A percentile compares a stretch with the other conserved stretches of the same genome.
Conservation (phyloP, 2,113 vertebrate genomes). For the Hemichromis elongatus region DNA sequence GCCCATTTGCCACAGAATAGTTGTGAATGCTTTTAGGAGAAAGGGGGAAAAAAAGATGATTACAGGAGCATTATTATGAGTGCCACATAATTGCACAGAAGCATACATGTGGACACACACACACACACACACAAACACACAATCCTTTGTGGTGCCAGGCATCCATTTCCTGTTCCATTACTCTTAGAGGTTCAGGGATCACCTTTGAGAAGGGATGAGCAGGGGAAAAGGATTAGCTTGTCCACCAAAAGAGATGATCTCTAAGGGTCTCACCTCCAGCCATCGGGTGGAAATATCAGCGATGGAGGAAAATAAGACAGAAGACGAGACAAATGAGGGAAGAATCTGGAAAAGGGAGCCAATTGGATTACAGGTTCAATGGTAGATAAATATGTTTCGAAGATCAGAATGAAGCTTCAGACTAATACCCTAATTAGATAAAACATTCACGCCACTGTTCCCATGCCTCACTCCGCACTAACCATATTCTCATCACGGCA, state of each 20-base stretch:
- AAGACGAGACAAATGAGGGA: neutral
- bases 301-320: neutral
- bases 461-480: neutral
- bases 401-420: slow-evolving; percentile 34
- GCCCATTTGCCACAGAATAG: neutral
- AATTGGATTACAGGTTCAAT: slow-evolving; percentile 57
- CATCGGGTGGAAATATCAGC: slow-evolving; percentile 14
- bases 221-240: slow-evolving; percentile 48
- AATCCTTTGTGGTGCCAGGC: neutral
- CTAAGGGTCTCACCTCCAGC: slow-evolving; percentile 40
- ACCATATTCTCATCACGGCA: neutral
- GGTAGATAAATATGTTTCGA: slow-evolving; percentile 54
- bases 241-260: slow-evolving; percentile 41
- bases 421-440: slow-evolving; percentile 67
- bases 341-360: neutral
- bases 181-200: slow-evolving; percentile 46
- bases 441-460: slow-evolving; percentile 7
- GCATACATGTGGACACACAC: neutral
- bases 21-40: neutral
- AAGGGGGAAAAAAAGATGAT: neutral
- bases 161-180: slow-evolving; percentile 26
- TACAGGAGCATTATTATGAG: neutral
- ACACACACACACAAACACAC: neutral
- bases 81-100: neutral
- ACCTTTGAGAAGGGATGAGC: slow-evolving; percentile 47